phyloP scores from a whole-genome alignment of 2,113 vertebrate genomes.

The Antechinus flavipes region DNA sequence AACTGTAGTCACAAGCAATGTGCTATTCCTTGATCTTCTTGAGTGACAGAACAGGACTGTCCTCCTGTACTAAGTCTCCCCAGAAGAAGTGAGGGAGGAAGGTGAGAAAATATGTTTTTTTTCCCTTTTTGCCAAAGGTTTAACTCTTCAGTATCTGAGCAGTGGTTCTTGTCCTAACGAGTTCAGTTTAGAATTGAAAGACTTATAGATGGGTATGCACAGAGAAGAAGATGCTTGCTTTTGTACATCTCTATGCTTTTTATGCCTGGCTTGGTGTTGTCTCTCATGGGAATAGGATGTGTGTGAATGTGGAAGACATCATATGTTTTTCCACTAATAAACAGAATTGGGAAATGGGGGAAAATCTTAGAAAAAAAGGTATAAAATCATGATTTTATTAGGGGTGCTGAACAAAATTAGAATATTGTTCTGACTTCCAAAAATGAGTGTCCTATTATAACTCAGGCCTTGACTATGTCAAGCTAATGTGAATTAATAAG shows the following conservation, averaged over 20 bases:
- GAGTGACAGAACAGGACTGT: conserved; percentile 50
- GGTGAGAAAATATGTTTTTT: neutral
- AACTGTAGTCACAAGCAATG: neutral
- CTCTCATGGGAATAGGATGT: conserved; percentile 68
- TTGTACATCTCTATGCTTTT: conserved; percentile 78
- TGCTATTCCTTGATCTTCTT: conserved; percentile 38
- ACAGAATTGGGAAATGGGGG: conserved; percentile 73
- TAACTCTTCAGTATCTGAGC: conserved; percentile 81
- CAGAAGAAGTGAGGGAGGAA: conserved; percentile 52
- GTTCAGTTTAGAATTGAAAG: conserved; percentile 82
- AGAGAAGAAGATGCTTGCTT: conserved; percentile 48
- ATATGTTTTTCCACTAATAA: conserved; percentile 85
- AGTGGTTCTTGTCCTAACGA: conserved; percentile 77
- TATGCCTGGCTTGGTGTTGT: conserved; percentile 79
- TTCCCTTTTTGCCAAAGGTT: conserved; percentile 84
- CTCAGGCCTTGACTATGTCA: neutral
- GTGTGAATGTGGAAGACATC: conserved; percentile 79
- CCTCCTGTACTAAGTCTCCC: conserved; percentile 50
- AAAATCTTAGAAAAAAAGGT: too few relatives aligned
- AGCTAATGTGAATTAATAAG: neutral
- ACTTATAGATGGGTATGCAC: conserved; percentile 80
- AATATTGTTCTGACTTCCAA: neutral
- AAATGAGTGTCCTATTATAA: neutral
- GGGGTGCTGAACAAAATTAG: neutral
- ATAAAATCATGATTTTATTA: neutral